Conservation (phyloP, 2,888 invertebrate genomes). For the Ptycholaimellus sp. region DNA sequence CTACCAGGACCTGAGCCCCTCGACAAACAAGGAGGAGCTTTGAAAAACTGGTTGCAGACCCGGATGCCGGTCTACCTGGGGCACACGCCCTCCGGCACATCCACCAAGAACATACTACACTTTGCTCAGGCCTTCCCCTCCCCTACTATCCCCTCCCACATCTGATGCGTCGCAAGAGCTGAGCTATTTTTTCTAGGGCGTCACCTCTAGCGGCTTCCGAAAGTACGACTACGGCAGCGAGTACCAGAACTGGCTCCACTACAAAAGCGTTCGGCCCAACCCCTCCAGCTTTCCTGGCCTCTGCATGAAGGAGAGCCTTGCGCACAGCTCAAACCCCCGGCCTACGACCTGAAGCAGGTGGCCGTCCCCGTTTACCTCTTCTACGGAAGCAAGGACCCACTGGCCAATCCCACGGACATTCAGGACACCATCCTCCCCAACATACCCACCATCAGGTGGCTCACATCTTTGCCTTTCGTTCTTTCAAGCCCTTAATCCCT, state of each 20-base stretch:
- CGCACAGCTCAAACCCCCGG: constrained; percentile 2
- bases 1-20: too few relatives aligned
- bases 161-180: too few relatives aligned
- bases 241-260: not conserved
- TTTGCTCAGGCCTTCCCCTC: constrained; percentile 4
- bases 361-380: not conserved
- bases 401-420: constrained; percentile 1
- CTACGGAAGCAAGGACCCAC: not conserved
- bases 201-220: not conserved
- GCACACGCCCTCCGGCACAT: constrained; percentile 3
- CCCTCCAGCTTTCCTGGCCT: too few relatives aligned
- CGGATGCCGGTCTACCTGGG: constrained; percentile 5
- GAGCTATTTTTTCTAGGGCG: too few relatives aligned
- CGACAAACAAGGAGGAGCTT: too few relatives aligned
- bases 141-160: too few relatives aligned
- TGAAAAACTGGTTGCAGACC: too few relatives aligned
- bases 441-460: not conserved
- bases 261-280: not conserved
- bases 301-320: too few relatives aligned
- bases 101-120: constrained; percentile 5
- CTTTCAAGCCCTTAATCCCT: too few relatives aligned
- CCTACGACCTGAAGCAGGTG: constrained; percentile 5
- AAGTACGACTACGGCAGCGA: not conserved
- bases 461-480: too few relatives aligned
- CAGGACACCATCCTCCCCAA: constrained; percentile 1